Base-by-base conservation (phyloP, 1,140 invertebrate species). In the Hesperophylax magnus region DNA sequence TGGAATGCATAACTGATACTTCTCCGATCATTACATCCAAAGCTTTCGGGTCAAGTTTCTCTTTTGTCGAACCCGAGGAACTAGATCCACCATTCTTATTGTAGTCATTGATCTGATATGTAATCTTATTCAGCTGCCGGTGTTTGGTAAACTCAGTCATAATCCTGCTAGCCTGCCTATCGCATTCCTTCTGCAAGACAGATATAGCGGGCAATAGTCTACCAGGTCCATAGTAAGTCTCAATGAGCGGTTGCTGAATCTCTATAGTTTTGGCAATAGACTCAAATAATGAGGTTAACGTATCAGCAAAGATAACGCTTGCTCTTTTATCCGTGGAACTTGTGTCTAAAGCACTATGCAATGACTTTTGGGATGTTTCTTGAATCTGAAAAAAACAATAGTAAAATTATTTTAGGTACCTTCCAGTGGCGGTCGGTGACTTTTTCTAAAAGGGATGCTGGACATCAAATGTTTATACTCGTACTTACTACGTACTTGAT, bases 191-290 rank as follows among this genome's bases (percentile, higher is more conserved):
- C 87, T 98, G 96, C 71, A 98, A 87, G 85, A 94, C 92, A 75
- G 88, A 91, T 72, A 96, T 90, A 75, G 96, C 93, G 9, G 91
- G 92, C 60, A 96, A 87, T 53, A 98, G 88, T 85, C 92, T 92
- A 4, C 96, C 96, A 47, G 94, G 94, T 86, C 97, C 97, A 91
- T 99, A 99, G 89, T 96, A 98, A 8, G 96, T 97, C 87, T 98
- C 97, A 53, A 99, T 94, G 31, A 98, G 92, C 1, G 98, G 97
- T 85, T 98, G 97, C 89, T 98, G 96, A 24, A 96, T 93, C 90
- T 98, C 97, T 58, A 99, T 91, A 22, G 96, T 93, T 61, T 95
- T 89, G 1, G 98, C 98, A 82, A 98, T 95, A 22, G 94, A 94
- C 89, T 99, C 98, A 88, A 98, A 97, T 60, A 99, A 89, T 27